Percentiles rank a stretch among this genome's conserved stretches.
Evolutionary conservation across 2,113 vertebrate genomes (phyloP).

Genomic region (Tretioscincus oriximinensis): DNA sequence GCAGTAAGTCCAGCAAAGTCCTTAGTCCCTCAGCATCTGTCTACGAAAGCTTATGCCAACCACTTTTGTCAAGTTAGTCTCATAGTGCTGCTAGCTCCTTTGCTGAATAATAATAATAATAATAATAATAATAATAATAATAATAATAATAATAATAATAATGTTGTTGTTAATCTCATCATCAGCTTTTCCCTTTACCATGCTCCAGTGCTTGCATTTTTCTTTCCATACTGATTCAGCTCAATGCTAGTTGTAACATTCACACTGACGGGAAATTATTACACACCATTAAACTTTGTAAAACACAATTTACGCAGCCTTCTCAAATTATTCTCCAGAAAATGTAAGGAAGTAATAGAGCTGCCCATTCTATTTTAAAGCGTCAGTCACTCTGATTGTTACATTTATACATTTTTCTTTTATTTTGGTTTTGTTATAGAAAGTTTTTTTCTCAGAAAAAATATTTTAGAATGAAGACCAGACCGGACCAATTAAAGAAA

Average conservation of each 20-base stretch:
- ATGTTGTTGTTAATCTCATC: conserved; percentile 19
- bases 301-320: conserved; percentile 84
- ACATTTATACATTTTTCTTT: conserved; percentile 54
- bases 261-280: conserved; percentile 84
- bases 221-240: conserved; percentile 57
- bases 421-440: no score
- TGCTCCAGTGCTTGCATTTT: conserved; percentile 33
- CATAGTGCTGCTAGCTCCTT: no score
- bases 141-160: no score
- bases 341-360: conserved; percentile 79
- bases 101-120: no score
- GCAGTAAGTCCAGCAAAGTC: no score
- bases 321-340: conserved; percentile 78
- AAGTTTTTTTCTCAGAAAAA: conserved; percentile 21
- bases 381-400: conserved; percentile 62
- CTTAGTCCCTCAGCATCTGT: no score
- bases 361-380: conserved; percentile 80
- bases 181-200: conserved; percentile 3
- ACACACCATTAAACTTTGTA: conserved; percentile 85
- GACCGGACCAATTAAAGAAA: background rate
- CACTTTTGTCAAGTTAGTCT: no score
- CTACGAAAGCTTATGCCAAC: no score
- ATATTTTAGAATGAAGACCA: background rate
- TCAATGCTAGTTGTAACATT: conserved; percentile 71
- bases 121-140: no score